Evolutionary conservation across 2,113 vertebrate genomes (phyloP), one percentile per base, ranked within the genome.

Genomic region (Arothron firmamentum): DNA sequence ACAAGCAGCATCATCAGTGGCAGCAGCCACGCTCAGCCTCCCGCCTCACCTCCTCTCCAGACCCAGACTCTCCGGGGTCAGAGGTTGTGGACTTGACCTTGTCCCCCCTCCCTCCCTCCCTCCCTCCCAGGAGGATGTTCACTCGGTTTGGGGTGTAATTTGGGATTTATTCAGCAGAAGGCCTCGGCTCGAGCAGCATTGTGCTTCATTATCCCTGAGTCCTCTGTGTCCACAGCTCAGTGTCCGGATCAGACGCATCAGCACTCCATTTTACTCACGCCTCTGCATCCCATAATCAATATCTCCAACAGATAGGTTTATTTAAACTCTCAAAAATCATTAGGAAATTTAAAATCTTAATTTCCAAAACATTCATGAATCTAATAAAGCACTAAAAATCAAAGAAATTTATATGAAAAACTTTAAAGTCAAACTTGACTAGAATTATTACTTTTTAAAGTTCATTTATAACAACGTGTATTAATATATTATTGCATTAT

Each of bases 11-110:
- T 52, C 77, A 61, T 51, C 63, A 59, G n/a, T 47, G 42, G 61
- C 60, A 73, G 74, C 65, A 50, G 76, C 64, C 60, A 72, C 64
- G 66, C 51, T 75, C 66, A 77, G 64, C 58, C 75, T 84, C 77
- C 82, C 52, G 72, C 70, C 61, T 82, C 78, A 72, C 83, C 74
- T 78, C 74, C 59, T 67, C 76, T 75, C 75, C 81, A 90, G 89
- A 90, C 83, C 58, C 81, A 89, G 84, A 86, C 81, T 79, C 77
- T 70, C 70, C 56, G 67, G 67, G 67, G 89, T 90, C 88, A 90
- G 70, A 72, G 90, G 89, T 90, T 76, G 45, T 88, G 90, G 84
- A 92, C 91, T 92, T 92, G 91, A 90, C 90, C 89, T 89, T 87
- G 83, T 86, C 63, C 80, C 82, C 82, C 87, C 47, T n/a, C 47